Evolutionary conservation across 2,113 vertebrate genomes (phyloP).

Genomic region (Peromyscus leucopus): DNA sequence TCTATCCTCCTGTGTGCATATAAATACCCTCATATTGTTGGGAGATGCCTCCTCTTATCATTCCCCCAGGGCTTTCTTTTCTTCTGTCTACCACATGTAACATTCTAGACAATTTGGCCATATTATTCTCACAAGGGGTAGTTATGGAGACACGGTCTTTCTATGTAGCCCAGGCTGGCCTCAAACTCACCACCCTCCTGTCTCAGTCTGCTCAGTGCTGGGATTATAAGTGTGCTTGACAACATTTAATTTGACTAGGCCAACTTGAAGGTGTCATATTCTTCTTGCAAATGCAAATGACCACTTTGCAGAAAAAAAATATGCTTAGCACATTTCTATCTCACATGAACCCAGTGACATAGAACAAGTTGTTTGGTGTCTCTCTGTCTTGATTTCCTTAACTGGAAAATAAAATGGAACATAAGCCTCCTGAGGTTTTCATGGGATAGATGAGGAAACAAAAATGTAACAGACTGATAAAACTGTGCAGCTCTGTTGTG

Average conservation of each 20-base stretch:
- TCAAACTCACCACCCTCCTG: not conserved
- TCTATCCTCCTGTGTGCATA: too few relatives aligned
- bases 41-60: not conserved
- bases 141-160: not conserved
- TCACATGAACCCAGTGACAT: fast-evolving
- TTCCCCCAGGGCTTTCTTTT: too few relatives aligned
- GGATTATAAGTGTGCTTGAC: not conserved
- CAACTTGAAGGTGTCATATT: not conserved
- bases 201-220: not conserved
- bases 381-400: slow-evolving; percentile 5
- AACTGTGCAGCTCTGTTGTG: not conserved
- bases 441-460: not conserved
- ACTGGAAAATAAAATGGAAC: not conserved
- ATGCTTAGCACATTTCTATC: fast-evolving
- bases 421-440: not conserved
- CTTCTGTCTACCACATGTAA: not conserved
- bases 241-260: not conserved
- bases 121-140: not conserved
- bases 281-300: not conserved
- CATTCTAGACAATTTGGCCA: not conserved
- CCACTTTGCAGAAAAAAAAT: fast-evolving
- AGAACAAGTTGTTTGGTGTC: not conserved
- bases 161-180: not conserved
- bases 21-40: fast-evolving
- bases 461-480: not conserved